These are phyloP conservation scores for Leptodirus hochenwartii DNA, from an alignment of 2,888 invertebrate genomes.

Conservation along the genomic window DNA sequence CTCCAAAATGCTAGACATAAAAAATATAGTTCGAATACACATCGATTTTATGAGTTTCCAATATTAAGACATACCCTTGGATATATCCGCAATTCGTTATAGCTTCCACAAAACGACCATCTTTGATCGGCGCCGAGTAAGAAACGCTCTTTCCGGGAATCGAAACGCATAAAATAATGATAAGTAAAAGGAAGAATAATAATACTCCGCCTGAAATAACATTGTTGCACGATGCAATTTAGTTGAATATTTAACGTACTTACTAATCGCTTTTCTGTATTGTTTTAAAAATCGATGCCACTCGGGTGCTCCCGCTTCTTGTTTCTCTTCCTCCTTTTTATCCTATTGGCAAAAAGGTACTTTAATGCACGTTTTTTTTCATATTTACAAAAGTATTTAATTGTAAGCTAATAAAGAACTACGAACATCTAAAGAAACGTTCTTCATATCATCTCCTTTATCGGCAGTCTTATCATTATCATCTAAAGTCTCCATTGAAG, in stretches of 20 bases:
- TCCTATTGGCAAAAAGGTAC: conserved; percentile 25
- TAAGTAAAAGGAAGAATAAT: conserved; percentile 38
- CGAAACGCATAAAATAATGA: conserved; percentile 44
- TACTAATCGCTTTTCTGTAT: conserved; percentile 48
- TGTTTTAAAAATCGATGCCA: conserved; percentile 39
- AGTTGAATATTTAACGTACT: conserved; percentile 15
- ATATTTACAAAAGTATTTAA: conserved; percentile 2
- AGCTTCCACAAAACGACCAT: conserved; percentile 53
- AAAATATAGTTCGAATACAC: no score
- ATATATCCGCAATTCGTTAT: conserved; percentile 62
- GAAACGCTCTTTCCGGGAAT: conserved; percentile 26
- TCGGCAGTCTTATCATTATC: conserved; percentile 48
- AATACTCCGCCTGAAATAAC: conserved; percentile 35
- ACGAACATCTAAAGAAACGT: conserved; percentile 39
- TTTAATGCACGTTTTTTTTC: conserved; percentile 1
- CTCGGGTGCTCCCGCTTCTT: conserved; percentile 22
- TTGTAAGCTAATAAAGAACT: conserved; percentile 11
- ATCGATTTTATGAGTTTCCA: no score
- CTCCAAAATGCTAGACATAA: no score
- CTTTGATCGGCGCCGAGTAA: conserved; percentile 41
- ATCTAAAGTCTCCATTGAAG: conserved; percentile 67
- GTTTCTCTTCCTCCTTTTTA: conserved; percentile 33
- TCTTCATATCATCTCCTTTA: conserved; percentile 55
- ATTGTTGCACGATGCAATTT: conserved; percentile 4
- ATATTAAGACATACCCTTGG: conserved; percentile 40